Evolutionary conservation across 2,797 vertebrate species (phyloP), one percentile per base, ranked within the genome.

Genomic region (Peromyscus eremicus): DNA sequence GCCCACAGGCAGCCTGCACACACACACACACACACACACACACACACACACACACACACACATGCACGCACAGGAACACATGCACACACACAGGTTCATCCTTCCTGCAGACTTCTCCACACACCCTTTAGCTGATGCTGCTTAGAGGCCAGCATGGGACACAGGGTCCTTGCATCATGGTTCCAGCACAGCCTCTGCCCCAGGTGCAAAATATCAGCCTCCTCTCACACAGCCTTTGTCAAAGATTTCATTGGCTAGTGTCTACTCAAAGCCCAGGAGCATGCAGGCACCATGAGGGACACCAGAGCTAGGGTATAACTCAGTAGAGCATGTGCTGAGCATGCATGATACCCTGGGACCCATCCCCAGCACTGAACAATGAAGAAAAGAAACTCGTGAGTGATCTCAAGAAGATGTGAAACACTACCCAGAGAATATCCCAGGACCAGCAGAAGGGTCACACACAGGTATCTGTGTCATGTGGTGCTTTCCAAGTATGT

Each of bases 51-150:
- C 3, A 4, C 0, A 11, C 32, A n/a, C 5, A 1, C 52, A 37
- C 34, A 12, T 3, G 27, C 25, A 11, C 62, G 5, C 80, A 29
- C 55, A 27, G 0, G 2, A 10, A 64, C 16, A n/a, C 68, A 12
- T 1, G 0, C 1, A 0, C 32, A 1, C 40, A 25, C 4, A 5
- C 1, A 34, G 25, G 32, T 13, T 1, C 40, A 8, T 0, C 16
- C n/a, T 62, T 40, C 73, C 73, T 46, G 12, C 2, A 8, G 25
- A 40, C 0, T 46, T 73, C 1, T 1, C 11, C 2, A 23, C 21
- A 5, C 16, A 37, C 17, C 23, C 43, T 27, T 55, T 32, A 1
- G 76, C 2, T 1, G 0, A 9, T 1, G 4, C 6, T 62, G 3
- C 25, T 17, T 4, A 3, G 2, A 27, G 37, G 40, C 23, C 80